Conservation (phyloP, 2,797 vertebrate species). For the Pelochelys cantorii region DNA sequence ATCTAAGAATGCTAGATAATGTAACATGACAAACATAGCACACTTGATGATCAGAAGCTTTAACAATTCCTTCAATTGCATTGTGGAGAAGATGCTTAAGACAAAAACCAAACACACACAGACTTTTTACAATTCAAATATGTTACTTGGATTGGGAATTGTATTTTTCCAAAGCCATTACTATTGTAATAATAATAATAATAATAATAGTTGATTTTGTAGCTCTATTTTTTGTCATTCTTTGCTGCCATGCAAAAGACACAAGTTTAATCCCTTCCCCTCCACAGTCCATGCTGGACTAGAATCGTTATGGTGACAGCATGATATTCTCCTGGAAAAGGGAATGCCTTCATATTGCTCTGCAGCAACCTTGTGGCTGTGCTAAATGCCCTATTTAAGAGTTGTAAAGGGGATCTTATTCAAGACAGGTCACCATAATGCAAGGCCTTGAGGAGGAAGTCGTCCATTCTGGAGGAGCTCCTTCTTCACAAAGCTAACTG, state of each 20-base stretch:
- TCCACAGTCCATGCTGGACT: not conserved
- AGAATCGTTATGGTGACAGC: fast-evolving
- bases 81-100: not conserved
- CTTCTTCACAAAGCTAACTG: not conserved
- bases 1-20: fast-evolving
- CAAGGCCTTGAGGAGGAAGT: not conserved
- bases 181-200: not conserved
- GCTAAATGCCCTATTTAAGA: not conserved
- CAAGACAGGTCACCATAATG: not conserved
- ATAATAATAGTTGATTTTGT: not conserved
- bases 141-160: not conserved
- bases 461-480: not conserved
- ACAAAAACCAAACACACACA: not conserved
- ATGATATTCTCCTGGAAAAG: fast-evolving
- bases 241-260: not conserved
- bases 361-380: not conserved
- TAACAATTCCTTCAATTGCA: not conserved
- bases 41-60: not conserved
- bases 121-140: not conserved
- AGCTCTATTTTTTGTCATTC: not conserved
- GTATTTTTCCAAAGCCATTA: not conserved
- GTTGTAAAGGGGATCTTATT: not conserved
- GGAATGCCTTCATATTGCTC: fast-evolving
- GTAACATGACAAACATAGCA: not conserved
- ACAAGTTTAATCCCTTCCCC: not conserved